Evolutionary conservation across 2,888 invertebrate genomes (phyloP), one percentile per base, ranked within the genome.

Genomic region (Tridacna crocea): DNA sequence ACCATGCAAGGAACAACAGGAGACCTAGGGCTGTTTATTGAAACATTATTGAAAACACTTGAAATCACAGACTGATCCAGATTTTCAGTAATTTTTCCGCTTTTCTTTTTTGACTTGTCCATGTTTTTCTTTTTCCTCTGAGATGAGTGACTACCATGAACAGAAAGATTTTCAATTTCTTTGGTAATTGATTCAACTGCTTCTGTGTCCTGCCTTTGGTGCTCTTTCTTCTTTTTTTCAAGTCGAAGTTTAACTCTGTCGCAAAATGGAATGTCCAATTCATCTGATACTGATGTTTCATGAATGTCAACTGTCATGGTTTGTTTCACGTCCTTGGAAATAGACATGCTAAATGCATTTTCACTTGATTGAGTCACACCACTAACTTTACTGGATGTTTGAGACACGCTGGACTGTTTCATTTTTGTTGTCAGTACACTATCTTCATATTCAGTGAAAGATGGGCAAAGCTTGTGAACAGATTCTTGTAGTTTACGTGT

Each of bases 171-270:
- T 24, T 51, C 70, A 22, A 51, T 1, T 24, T 51, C 26, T 22
- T 51, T 12, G 17, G 24, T 26, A 22, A 66, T 10, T 0, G 19
- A 12, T 3, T 27, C 19, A 68, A 36, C 60, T 48, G 58, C 17
- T 55, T 46, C 26, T 74, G 26, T 26, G 63, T n/a, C 58, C 36
- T n/a, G 17, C 15, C 47, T 70, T 66, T 63, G 47, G 12, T 47
- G 27, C 15, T 72, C 61, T 58, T 73, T 65, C 46, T 17, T 36
- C 72, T 72, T 66, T 22, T 51, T 48, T 55, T 66, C 68, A 72
- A 84, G 27, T 72, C 84, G 79, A 58, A 87, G 51, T 51, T 82
- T 80, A 8, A 88, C 79, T 48, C 88, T 79, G 48, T 88, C 79
- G 79, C 83, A 79, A 19, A 88, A 74, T 6, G 88, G 78, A 46